phyloP scores from a whole-genome alignment of 1,140 invertebrate species.

The Polypedilum pembai region DNA sequence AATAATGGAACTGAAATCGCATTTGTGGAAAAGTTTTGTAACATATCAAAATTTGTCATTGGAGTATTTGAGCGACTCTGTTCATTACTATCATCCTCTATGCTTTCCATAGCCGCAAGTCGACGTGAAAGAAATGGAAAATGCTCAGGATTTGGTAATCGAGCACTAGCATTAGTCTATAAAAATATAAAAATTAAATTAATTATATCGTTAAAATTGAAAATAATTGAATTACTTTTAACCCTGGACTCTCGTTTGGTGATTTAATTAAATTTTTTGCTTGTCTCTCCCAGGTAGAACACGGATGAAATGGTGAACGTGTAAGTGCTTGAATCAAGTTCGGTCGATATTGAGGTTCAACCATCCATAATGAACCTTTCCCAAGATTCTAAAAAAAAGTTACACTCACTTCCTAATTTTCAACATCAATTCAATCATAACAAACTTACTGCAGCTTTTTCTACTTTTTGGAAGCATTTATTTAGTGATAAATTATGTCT shows the following conservation, averaged over 20 bases:
- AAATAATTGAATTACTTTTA: not conserved
- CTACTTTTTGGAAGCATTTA: conserved; percentile 95
- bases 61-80: conserved; percentile 7
- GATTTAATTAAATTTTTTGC: conserved; percentile 35
- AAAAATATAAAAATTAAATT: not conserved
- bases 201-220: not conserved
- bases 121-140: conserved; percentile 70
- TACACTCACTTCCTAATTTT: conserved; percentile 30
- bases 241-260: conserved; percentile 31
- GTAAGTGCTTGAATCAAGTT: conserved; percentile 77
- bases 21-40: not conserved
- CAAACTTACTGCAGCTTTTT: conserved; percentile 70
- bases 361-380: conserved; percentile 92
- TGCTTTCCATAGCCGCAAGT: conserved; percentile 47
- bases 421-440: not conserved
- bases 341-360: conserved; percentile 79
- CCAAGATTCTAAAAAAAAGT: conserved; percentile 65
- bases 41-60: not conserved
- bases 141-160: conserved; percentile 61
- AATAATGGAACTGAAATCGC: not conserved
- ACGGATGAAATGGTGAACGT: conserved; percentile 74
- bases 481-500: conserved; percentile 92
- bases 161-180: conserved; percentile 37
- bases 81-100: not conserved
- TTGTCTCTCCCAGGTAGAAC: conserved; percentile 43